Base-by-base conservation (phyloP, 2,888 invertebrate genomes). In the Melolontha melolontha region DNA sequence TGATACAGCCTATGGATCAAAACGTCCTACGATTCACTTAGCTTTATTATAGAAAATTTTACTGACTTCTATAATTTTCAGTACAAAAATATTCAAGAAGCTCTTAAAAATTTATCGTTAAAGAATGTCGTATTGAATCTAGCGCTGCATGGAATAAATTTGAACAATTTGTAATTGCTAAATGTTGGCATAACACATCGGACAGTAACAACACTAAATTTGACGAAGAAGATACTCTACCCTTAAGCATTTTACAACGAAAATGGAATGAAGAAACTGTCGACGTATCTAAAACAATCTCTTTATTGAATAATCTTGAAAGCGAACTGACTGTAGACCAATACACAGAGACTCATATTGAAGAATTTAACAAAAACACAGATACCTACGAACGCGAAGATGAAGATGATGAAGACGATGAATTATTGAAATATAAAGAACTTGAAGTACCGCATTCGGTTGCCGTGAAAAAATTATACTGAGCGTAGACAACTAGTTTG, bases 321-420 rank as follows among this genome's bases (percentile, higher is more conserved):
- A 51, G 29, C 29, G 51, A 51, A 51, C 51, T 29, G 27, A 51
- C 27, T 5, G 1, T 29, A 51, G 29, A 27, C 51, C 29, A 27
- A 27, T 29, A 51, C 51, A 27, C 51, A 27, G 27, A 5, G n/a
- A n/a, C 29, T n/a, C n/a, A 49, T 16, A n/a, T n/a, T 51, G 1
- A 51, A 51, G 51, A 51, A 51, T 27, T 6, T n/a, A 51, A 29
- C 29, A 51, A 51, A 51, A 29, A 51, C 27, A 51, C n/a, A 51
- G 50, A 27, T 50, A 50, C 29, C n/a, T 51, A 51, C 27, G 29
- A 51, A 51, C 27, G 11, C 50, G 17, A 22, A 50, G 17, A 22
- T 50, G 1, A 22, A 17, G 22, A 29, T n/a, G n/a, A n/a, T n/a
- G n/a, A n/a, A n/a, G n/a, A n/a, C n/a, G n/a, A n/a, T n/a, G n/a